Conservation (phyloP, 2,113 vertebrate genomes). For the Erythrolamprus reginae region DNA sequence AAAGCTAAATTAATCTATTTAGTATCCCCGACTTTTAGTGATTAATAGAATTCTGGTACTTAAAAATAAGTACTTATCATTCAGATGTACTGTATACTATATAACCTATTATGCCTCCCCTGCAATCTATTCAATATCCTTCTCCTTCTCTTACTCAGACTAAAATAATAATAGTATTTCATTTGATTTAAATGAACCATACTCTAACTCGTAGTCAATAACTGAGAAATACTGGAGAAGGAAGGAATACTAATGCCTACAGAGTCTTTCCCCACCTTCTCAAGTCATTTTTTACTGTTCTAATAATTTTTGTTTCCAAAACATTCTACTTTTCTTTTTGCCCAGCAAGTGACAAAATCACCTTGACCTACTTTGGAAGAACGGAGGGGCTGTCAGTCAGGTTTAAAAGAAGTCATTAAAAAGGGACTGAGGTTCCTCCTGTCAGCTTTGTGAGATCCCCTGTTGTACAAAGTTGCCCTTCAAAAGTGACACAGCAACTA, state of each 20-base stretch:
- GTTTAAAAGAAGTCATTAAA: conserved; percentile 51
- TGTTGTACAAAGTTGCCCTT: conserved; percentile 36
- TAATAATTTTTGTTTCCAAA: not conserved
- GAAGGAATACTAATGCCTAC: not conserved
- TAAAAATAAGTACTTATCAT: not conserved
- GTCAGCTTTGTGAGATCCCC: conserved; percentile 45
- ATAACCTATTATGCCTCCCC: not conserved
- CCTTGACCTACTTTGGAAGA: conserved; percentile 54
- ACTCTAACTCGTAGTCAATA: not conserved
- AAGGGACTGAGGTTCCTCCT: conserved; percentile 40
- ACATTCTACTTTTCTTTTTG: not conserved
- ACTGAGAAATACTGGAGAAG: not conserved
- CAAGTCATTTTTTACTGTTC: not conserved
- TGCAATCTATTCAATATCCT: not conserved
- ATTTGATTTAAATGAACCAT: not conserved
- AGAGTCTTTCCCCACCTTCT: not conserved
- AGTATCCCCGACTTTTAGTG: not conserved
- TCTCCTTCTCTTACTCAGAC: not conserved
- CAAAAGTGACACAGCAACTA: conserved; percentile 46
- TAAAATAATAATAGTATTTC: not conserved
- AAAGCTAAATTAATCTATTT: not conserved
- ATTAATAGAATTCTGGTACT: not conserved
- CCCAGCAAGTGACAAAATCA: conserved; percentile 28
- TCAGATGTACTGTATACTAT: not conserved
- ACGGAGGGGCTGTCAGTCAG: conserved; percentile 47